phyloP scores from a whole-genome alignment of 2,797 vertebrate species.

The Scomberomorus guttatus region DNA sequence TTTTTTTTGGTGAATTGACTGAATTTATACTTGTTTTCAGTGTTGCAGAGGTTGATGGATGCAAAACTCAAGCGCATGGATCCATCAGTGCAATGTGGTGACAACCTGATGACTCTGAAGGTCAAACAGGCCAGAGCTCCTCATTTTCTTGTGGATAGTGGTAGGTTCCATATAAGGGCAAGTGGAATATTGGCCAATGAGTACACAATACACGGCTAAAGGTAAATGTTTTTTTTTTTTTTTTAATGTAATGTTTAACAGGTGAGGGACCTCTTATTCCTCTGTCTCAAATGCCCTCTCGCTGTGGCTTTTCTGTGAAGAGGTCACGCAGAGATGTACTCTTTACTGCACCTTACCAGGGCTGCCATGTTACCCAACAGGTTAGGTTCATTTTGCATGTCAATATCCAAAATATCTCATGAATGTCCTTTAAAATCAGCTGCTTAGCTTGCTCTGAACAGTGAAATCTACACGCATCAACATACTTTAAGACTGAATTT shows the following conservation, averaged over 20 bases:
- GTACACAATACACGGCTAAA: too few relatives aligned
- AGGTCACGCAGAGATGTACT: slow-evolving; percentile 58
- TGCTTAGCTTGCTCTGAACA: not conserved
- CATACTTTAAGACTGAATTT: not conserved
- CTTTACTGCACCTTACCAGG: slow-evolving; percentile 54
- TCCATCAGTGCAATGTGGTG: slow-evolving; percentile 43
- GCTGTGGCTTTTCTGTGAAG: slow-evolving; percentile 69
- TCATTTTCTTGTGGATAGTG: slow-evolving; percentile 60
- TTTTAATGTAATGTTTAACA: slow-evolving; percentile 15
- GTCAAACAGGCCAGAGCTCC: slow-evolving; percentile 31
- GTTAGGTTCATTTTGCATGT: not conserved
- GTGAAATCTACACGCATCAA: too few relatives aligned
- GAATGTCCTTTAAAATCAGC: not conserved
- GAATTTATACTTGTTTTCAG: slow-evolving; percentile 14
- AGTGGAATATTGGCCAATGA: not conserved
- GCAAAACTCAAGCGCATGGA: slow-evolving; percentile 47
- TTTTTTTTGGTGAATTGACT: not conserved
- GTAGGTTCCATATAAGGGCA: slow-evolving; percentile 24
- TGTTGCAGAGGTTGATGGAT: slow-evolving; percentile 4
- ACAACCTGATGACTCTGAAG: slow-evolving; percentile 39
- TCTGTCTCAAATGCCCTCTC: slow-evolving; percentile 57
- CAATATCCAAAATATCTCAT: not conserved
- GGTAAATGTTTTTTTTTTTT: not conserved
- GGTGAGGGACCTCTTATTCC: slow-evolving; percentile 50
- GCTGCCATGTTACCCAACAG: slow-evolving; percentile 65